Evolutionary conservation across 2,113 vertebrate genomes (phyloP).

Genomic region (Ptilorrhoa leucosticta): DNA sequence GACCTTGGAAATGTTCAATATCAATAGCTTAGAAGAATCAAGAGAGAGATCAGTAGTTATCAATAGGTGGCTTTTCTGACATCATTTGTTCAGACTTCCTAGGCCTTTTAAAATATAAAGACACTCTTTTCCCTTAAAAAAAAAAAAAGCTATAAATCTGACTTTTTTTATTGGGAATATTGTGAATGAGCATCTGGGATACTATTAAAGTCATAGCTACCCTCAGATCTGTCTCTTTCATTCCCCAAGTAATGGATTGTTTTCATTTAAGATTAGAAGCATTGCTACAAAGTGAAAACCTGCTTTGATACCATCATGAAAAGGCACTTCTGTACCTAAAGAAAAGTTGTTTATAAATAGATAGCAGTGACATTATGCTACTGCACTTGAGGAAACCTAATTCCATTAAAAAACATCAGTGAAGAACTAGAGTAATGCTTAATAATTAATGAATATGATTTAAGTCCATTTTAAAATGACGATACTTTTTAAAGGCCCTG

Average conservation of each 20-base stretch:
- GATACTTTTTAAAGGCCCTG: slow-evolving; percentile 64
- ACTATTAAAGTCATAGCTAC: background rate
- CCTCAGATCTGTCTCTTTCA: slow-evolving; percentile 2
- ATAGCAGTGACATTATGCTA: slow-evolving; percentile 81
- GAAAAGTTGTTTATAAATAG: slow-evolving; percentile 88
- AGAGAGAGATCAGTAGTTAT: background rate
- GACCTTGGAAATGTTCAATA: background rate
- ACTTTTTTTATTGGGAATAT: background rate
- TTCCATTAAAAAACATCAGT: slow-evolving; percentile 77
- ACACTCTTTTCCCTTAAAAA: background rate
- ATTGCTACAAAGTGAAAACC: slow-evolving; percentile 55
- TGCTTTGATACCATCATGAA: slow-evolving; percentile 82
- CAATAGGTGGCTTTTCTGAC: background rate
- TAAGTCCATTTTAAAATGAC: slow-evolving; percentile 71
- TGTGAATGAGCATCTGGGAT: background rate
- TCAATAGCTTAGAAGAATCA: background rate
- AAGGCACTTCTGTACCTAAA: slow-evolving; percentile 82
- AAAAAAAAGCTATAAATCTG: background rate
- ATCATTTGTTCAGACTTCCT: background rate
- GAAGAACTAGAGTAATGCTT: slow-evolving; percentile 76
- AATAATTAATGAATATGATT: slow-evolving; percentile 82
- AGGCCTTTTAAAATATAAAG: background rate
- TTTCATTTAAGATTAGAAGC: slow-evolving; percentile 57
- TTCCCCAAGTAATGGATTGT: slow-evolving; percentile 50
- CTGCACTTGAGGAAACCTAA: slow-evolving; percentile 81